phyloP scores from a whole-genome alignment of 2,113 vertebrate species.

The Orthochromis malagaraziensis region DNA sequence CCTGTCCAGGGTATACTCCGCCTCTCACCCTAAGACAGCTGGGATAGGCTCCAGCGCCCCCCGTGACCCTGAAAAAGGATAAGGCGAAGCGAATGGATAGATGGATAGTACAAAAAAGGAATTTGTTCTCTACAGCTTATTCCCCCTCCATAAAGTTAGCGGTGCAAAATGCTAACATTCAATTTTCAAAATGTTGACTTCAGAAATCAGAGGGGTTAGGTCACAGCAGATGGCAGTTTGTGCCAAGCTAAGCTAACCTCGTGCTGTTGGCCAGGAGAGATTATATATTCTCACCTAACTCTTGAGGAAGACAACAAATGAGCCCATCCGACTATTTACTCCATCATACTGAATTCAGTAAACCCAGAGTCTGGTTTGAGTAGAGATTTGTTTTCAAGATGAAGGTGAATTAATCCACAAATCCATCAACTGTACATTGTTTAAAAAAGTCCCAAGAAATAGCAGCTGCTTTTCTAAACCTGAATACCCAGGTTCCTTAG shows the following conservation, averaged over 20 bases:
- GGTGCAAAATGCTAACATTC: background rate
- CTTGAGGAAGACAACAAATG: background rate
- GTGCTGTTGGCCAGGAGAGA: background rate
- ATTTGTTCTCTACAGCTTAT: background rate
- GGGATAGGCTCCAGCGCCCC: background rate
- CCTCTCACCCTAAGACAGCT: background rate
- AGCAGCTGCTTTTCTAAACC: accelerated
- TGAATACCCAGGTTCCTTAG: background rate
- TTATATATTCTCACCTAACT: background rate
- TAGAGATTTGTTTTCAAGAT: background rate
- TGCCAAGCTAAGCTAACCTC: background rate
- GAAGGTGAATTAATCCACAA: background rate
- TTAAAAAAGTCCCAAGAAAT: background rate
- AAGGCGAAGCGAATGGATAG: accelerated
- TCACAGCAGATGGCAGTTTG: background rate
- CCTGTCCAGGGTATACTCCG: accelerated
- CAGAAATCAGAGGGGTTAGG: background rate
- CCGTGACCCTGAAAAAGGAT: accelerated
- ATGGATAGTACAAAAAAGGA: background rate
- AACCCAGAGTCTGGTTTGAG: background rate
- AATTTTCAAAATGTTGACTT: background rate
- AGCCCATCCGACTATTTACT: background rate
- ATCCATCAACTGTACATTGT: background rate
- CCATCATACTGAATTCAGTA: background rate
- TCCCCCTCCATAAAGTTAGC: background rate